A percentile compares a stretch with the other conserved stretches of the same genome.
Evolutionary conservation across 2,113 vertebrate species (phyloP).

Genomic region (Pelobates fuscus): DNA sequence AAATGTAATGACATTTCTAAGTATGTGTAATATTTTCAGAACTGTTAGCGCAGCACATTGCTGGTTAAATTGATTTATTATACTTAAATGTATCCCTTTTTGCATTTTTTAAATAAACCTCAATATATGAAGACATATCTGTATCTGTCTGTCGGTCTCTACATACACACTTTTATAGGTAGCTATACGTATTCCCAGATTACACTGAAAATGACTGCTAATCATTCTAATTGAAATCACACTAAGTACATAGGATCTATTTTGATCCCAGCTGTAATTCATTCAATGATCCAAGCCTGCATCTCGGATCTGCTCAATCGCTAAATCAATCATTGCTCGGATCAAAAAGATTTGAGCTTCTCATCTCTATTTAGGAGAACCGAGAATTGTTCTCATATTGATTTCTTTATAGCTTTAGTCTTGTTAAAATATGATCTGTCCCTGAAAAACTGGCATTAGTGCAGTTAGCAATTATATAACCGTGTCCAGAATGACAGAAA

Average conservation of each 20-base stretch:
- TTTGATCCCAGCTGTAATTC: constrained; percentile 26
- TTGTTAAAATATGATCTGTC: constrained; percentile 38
- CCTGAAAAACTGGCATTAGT: constrained; percentile 36
- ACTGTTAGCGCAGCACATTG: too few relatives aligned
- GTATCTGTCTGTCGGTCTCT: too few relatives aligned
- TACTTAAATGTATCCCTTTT: too few relatives aligned
- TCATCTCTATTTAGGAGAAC: constrained; percentile 36
- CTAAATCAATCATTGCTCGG: constrained; percentile 35
- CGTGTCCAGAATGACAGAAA: constrained; percentile 33
- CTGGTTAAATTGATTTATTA: too few relatives aligned
- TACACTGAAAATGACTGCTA: background rate
- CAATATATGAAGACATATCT: too few relatives aligned
- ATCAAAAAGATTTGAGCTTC: constrained; percentile 33
- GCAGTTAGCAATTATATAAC: constrained; percentile 31
- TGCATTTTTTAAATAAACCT: too few relatives aligned
- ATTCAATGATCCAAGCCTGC: constrained; percentile 24
- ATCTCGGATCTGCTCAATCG: constrained; percentile 18
- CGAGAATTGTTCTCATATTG: constrained; percentile 26
- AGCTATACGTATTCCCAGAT: background rate
- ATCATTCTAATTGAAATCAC: constrained; percentile 12
- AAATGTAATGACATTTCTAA: too few relatives aligned
- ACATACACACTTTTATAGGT: too few relatives aligned
- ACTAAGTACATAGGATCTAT: constrained; percentile 11
- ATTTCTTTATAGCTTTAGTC: constrained; percentile 36
- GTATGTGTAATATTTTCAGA: too few relatives aligned